Evolutionary conservation across 1,140 invertebrate genomes (phyloP).

Genomic region (Brachionus rotundiformis): DNA sequence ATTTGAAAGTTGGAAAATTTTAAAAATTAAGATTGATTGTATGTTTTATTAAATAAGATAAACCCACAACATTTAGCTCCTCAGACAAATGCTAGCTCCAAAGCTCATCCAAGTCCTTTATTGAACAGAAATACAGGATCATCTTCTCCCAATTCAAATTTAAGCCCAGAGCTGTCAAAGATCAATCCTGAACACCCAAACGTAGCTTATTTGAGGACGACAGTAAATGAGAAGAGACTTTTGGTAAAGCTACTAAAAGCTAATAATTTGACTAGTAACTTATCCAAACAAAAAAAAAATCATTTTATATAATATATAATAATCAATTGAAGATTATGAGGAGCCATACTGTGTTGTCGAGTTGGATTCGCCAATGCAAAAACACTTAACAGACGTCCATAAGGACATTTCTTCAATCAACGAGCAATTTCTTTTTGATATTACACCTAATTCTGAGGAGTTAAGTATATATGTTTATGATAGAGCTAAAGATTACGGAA

Average conservation of each 20-base stretch:
- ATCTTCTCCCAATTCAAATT: neutral
- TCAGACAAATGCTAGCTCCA: conserved; percentile 18
- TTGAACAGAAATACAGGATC: neutral
- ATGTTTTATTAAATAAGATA: neutral
- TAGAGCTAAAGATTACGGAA: conserved; percentile 46
- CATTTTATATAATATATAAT: too few relatives aligned
- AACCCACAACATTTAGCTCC: neutral
- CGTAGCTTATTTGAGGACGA: neutral
- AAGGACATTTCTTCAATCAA: conserved; percentile 15
- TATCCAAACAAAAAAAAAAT: too few relatives aligned
- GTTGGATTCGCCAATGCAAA: conserved; percentile 48
- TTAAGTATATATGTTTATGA: conserved; percentile 24
- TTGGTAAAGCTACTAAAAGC: conserved; percentile 37
- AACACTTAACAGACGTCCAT: conserved; percentile 41
- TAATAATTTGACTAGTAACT: conserved; percentile 25
- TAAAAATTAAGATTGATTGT: too few relatives aligned
- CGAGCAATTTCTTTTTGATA: conserved; percentile 44
- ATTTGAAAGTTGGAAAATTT: neutral
- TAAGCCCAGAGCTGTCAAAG: neutral
- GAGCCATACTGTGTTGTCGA: conserved; percentile 51
- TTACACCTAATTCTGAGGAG: conserved; percentile 35
- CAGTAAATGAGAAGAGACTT: conserved; percentile 24
- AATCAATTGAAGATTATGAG: conserved; percentile 48
- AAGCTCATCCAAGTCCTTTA: neutral
- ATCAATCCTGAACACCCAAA: neutral